Conservation (phyloP, 2,888 invertebrate genomes). For the Scaptomyza parva region DNA sequence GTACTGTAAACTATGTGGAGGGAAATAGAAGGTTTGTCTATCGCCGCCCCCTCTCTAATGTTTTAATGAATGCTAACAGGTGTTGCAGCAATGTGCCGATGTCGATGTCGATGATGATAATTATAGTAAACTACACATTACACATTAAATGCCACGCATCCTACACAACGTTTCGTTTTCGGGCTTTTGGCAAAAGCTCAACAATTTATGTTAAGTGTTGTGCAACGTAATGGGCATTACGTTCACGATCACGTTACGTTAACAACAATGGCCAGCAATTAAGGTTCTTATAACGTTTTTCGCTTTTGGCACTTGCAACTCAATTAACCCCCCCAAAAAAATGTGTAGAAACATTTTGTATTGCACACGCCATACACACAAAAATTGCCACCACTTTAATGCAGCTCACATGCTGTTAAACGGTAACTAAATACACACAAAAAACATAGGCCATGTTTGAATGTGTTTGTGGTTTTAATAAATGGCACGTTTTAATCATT, state of each 20-base stretch:
- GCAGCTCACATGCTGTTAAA: conserved; percentile 60
- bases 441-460: conserved; percentile 10
- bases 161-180: neutral
- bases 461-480: conserved; percentile 34
- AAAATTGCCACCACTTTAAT: conserved; percentile 43
- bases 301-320: conserved; percentile 69
- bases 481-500: conserved; percentile 49
- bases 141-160: conserved; percentile 17
- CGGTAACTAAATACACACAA: conserved; percentile 28
- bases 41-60: conserved; percentile 18
- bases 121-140: conserved; percentile 13
- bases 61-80: conserved; percentile 58
- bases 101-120: conserved; percentile 30
- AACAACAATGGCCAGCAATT: conserved; percentile 65
- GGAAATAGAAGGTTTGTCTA: too few species aligned
- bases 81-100: conserved; percentile 39
- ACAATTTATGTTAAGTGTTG: conserved; percentile 48
- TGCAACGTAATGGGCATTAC: conserved; percentile 61
- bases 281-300: conserved; percentile 63
- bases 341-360: conserved; percentile 45
- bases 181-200: conserved; percentile 22
- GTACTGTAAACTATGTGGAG: conserved; percentile 16
- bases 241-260: conserved; percentile 35
- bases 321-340: conserved; percentile 55
- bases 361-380: conserved; percentile 39